Base-by-base conservation (phyloP, 2,797 vertebrate genomes). In the Aotus griseimembra region DNA sequence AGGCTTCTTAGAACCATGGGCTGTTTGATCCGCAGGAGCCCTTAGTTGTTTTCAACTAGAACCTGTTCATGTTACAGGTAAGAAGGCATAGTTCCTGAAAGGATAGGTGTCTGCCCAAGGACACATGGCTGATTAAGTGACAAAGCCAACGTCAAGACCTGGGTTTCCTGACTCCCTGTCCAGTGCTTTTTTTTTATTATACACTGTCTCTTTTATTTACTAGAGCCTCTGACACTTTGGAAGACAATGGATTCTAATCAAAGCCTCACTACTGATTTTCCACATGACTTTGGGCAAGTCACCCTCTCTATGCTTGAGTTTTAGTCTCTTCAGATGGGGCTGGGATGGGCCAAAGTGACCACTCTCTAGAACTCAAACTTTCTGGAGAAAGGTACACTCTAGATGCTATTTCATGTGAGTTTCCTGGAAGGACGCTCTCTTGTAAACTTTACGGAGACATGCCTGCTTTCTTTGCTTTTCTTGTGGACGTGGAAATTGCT, bases 401-500 rank as follows among this genome's bases (percentile, higher is more conserved):
- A 1, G 24, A 46, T 48, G 19, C 28, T 30, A 30, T 36, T 72
- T 46, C 22, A 1, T 1, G 15, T 4, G 11, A 14, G 30, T 52
- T 67, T 33, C 57, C 20, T 17, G 75, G 50, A 75, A 82, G 57
- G 39, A 10, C 52, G 6, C 24, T 70, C 10, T 7, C 28, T 30
- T 46, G 58, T 36, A 0, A 0, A 9, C 82, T 61, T 86, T 33
- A 30, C 50, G 33, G 5, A 22, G 20, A 26, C 0, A 1, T 39
- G 33, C 15, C 11, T 58, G 28, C 30, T 72, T 8, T 24, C 67
- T 72, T 36, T 61, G 44, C 58, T 95, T 96, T 55, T 41, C 67
- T 92, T 57, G 5, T 50, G 52, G 58, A 87, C 13, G 7, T 26
- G 26, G 33, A 73, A 30, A 19, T 72, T 0, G 79, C 57, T 48